phyloP scores from a whole-genome alignment of 1,140 invertebrate species.

The Scaptodrosophila lebanonensis region DNA sequence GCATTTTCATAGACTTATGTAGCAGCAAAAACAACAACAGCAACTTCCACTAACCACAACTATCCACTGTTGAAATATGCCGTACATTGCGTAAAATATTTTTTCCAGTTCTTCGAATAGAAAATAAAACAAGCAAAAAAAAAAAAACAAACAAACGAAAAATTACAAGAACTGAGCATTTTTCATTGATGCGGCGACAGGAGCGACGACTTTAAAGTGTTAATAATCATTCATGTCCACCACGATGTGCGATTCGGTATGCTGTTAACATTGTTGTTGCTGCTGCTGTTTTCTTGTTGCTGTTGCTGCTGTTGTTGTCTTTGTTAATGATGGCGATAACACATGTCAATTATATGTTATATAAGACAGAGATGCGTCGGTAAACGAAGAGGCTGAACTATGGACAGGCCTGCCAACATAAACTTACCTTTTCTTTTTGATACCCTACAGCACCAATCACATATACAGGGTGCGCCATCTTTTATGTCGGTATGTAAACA shows the following conservation, averaged over 20 bases:
- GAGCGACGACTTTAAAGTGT: slow-evolving; percentile 34
- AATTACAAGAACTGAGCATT: not conserved
- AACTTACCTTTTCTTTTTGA: too few relatives aligned
- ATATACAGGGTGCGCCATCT: too few relatives aligned
- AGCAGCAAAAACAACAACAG: too few relatives aligned
- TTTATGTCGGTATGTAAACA: too few relatives aligned
- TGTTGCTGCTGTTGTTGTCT: not conserved
- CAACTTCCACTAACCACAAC: too few relatives aligned
- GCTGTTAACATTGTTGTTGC: slow-evolving; percentile 1
- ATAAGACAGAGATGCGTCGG: slow-evolving; percentile 56
- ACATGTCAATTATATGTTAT: slow-evolving; percentile 67
- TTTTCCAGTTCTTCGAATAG: not conserved
- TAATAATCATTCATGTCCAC: slow-evolving; percentile 49
- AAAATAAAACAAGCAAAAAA: too few relatives aligned
- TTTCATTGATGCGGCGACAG: not conserved
- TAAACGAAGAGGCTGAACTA: too few relatives aligned
- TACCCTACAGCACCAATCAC: too few relatives aligned
- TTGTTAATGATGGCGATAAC: slow-evolving; percentile 45
- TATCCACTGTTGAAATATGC: too few relatives aligned
- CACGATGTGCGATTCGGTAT: slow-evolving; percentile 39
- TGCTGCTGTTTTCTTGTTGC: slow-evolving; percentile 2
- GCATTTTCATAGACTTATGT: too few relatives aligned
- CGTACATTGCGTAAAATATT: not conserved
- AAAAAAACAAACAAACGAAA: too few relatives aligned
- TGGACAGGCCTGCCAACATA: too few relatives aligned